Percentiles rank a stretch among this genome's conserved stretches.
Evolutionary conservation across 2,113 vertebrate species (phyloP).

Genomic region (Ploceus nigricollis): DNA sequence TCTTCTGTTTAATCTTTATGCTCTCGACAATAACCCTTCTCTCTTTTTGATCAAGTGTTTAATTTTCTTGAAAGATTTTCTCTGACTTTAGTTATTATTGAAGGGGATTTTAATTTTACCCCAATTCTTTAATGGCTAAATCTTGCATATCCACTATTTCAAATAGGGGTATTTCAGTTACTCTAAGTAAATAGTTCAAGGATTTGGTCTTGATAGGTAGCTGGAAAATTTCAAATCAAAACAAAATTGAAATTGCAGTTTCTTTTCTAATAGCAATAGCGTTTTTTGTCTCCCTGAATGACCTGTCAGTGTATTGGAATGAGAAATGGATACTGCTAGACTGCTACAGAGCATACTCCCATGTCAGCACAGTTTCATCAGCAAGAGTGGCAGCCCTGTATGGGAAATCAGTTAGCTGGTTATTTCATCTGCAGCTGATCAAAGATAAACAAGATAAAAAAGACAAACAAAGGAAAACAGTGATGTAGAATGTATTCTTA

Average conservation of each 20-base stretch:
- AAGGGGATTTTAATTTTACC: constrained; percentile 73
- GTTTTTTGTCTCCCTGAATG: constrained; percentile 30
- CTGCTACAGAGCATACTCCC: constrained; percentile 1
- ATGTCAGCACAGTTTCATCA: constrained; percentile 22
- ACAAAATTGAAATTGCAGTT: constrained; percentile 59
- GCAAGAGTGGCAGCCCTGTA: constrained; percentile 25
- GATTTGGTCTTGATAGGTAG: constrained; percentile 68
- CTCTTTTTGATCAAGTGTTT: constrained; percentile 77
- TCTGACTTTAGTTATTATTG: constrained; percentile 70
- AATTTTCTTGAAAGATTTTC: constrained; percentile 80
- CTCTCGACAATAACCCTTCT: constrained; percentile 68
- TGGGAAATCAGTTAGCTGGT: constrained; percentile 35
- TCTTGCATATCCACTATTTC: constrained; percentile 72
- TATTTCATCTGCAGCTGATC: constrained; percentile 62
- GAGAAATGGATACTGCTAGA: constrained; percentile 50
- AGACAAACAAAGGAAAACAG: constrained; percentile 45
- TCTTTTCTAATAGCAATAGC: constrained; percentile 43
- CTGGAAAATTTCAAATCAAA: constrained; percentile 63
- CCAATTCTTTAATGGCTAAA: constrained; percentile 73
- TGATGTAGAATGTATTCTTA: constrained; percentile 18
- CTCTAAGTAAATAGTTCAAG: constrained; percentile 75
- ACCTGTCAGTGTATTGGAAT: constrained; percentile 17
- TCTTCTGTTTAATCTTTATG: constrained; percentile 73
- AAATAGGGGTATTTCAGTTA: constrained; percentile 71
- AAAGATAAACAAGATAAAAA: constrained; percentile 52